Evolutionary conservation across 2,113 vertebrate species (phyloP).

Genomic region (Phasianus colchicus): DNA sequence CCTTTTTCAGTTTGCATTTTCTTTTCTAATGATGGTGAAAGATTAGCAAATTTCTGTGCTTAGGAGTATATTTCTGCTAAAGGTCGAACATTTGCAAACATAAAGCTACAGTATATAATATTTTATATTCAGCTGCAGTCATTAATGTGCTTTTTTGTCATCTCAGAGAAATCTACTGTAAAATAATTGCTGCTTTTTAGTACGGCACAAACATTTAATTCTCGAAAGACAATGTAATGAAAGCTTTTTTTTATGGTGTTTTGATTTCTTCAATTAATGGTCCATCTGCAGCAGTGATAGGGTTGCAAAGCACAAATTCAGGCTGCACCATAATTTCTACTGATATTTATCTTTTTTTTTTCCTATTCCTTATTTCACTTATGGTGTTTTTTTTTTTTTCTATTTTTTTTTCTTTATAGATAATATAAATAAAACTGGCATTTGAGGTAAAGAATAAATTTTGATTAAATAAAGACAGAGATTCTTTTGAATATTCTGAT

Average conservation of each 20-base stretch:
- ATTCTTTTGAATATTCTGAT: not conserved
- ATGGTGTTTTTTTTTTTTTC: not conserved
- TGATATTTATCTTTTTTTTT: not conserved
- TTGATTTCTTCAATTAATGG: not conserved
- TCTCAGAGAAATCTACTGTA: not conserved
- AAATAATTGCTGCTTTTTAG: not conserved
- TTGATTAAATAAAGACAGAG: not conserved
- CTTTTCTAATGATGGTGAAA: not conserved
- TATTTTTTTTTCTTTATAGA: too few relatives aligned
- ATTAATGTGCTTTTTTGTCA: not conserved
- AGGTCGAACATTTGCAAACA: not conserved
- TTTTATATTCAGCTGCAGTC: not conserved
- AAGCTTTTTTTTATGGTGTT: not conserved
- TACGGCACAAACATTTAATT: not conserved
- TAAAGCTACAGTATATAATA: not conserved
- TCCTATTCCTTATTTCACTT: not conserved
- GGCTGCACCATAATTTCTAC: not conserved
- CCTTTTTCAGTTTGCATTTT: not conserved
- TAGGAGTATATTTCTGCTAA: not conserved
- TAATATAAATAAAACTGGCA: not conserved
- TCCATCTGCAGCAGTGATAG: not conserved
- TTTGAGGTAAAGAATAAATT: not conserved
- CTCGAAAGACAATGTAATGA: not conserved
- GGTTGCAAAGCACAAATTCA: not conserved
- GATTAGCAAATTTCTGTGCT: not conserved